phyloP scores from a whole-genome alignment of 2,797 vertebrate species.

The Astyanax mexicanus region DNA sequence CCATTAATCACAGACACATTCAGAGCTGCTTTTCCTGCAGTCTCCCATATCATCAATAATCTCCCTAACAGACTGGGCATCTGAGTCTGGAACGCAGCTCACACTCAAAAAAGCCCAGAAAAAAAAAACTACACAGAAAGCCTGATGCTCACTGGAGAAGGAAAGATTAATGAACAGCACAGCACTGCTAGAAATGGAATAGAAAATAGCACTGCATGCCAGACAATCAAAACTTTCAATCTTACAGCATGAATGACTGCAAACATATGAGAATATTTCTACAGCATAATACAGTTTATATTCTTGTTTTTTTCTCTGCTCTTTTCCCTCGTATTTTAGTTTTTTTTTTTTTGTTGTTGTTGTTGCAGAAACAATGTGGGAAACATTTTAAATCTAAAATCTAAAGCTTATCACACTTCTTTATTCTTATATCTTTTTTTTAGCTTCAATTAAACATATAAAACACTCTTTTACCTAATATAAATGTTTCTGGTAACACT shows the following conservation, averaged over 20 bases:
- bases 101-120: conserved; percentile 28
- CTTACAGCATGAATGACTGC: conserved; percentile 24
- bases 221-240: conserved; percentile 35
- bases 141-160: conserved; percentile 40
- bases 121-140: conserved; percentile 38
- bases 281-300: conserved; percentile 1
- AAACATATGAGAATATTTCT: conserved; percentile 14
- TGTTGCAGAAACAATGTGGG: too few relatives aligned
- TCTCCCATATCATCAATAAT: conserved; percentile 51
- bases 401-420: too few relatives aligned
- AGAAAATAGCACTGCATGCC: conserved; percentile 32
- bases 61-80: conserved; percentile 32
- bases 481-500: too few relatives aligned
- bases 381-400: too few relatives aligned
- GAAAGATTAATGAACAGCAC: conserved; percentile 55
- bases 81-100: conserved; percentile 47
- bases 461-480: too few relatives aligned
- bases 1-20: conserved; percentile 60
- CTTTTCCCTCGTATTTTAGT: not conserved
- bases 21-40: conserved; percentile 34
- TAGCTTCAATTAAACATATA: too few relatives aligned
- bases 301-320: not conserved
- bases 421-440: too few relatives aligned
- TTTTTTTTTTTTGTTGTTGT: too few relatives aligned
- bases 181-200: conserved; percentile 36